phyloP scores from a whole-genome alignment of 2,888 invertebrate species.

The Leptodirus hochenwartii region DNA sequence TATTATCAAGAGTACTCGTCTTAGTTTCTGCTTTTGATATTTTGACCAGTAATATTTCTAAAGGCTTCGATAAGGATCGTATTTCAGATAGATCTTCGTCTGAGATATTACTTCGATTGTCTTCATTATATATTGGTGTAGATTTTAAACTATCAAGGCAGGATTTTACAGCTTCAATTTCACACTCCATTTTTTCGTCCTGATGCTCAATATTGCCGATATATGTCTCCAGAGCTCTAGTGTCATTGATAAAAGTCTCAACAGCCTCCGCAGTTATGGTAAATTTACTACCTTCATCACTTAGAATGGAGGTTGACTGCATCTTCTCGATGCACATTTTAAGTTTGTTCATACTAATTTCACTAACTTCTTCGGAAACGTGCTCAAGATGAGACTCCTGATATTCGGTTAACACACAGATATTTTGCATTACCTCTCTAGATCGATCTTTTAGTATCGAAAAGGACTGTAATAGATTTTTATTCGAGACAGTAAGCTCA shows the following conservation, averaged over 20 bases:
- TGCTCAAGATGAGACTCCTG: slow-evolving; percentile 12
- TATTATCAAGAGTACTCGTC: no score
- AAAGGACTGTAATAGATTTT: slow-evolving; percentile 18
- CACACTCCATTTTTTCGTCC: slow-evolving; percentile 6
- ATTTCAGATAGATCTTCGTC: slow-evolving; percentile 19
- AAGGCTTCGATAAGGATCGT: slow-evolving; percentile 17
- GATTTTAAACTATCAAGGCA: no score
- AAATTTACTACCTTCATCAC: no score
- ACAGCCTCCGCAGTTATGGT: neutral
- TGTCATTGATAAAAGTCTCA: slow-evolving; percentile 2
- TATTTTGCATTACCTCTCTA: slow-evolving; percentile 21
- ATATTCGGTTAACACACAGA: slow-evolving; percentile 19
- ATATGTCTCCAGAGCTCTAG: no score
- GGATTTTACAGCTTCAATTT: neutral
- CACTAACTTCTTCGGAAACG: slow-evolving; percentile 12
- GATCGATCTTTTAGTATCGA: slow-evolving; percentile 19
- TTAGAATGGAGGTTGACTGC: no score
- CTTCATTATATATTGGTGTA: no score
- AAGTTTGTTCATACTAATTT: slow-evolving; percentile 14
- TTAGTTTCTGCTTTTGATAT: slow-evolving; percentile 18
- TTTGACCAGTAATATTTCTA: slow-evolving; percentile 18
- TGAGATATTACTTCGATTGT: no score
- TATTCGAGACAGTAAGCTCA: slow-evolving; percentile 17
- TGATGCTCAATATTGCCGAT: slow-evolving; percentile 10
- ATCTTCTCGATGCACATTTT: neutral